Evolutionary conservation across 64 coral and sea anemone genomes (phyloP).

Genomic region (Stylophora pistillata): DNA sequence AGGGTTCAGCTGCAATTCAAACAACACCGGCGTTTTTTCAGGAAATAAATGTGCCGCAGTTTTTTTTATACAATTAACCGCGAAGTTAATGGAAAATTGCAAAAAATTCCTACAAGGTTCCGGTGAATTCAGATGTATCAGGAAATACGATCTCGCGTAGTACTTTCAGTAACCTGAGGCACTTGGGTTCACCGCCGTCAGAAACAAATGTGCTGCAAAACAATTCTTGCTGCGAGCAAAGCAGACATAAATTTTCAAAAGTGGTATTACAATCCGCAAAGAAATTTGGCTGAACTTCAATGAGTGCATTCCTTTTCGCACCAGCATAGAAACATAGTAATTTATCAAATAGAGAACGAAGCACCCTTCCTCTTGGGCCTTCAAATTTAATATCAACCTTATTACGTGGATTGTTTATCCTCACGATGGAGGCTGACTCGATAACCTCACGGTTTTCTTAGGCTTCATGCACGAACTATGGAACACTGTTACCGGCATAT

Average conservation of each 20-base stretch:
- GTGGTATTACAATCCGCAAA: neutral
- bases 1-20: conserved; percentile 42
- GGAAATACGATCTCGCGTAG: conserved; percentile 40
- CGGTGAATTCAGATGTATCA: neutral
- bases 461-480: too few relatives aligned
- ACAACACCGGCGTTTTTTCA: conserved; percentile 51
- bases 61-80: too few relatives aligned
- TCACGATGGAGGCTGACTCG: too few relatives aligned
- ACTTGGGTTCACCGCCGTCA: conserved; percentile 21
- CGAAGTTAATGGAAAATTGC: neutral
- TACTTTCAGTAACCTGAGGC: conserved; percentile 40
- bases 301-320: neutral
- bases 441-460: too few relatives aligned
- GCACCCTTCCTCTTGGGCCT: neutral
- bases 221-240: conserved; percentile 29
- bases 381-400: conserved; percentile 16
- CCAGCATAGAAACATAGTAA: conserved; percentile 38
- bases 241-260: neutral
- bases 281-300: neutral
- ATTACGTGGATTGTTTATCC: conserved; percentile 20
- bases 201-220: conserved; percentile 6
- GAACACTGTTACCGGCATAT: too few relatives aligned
- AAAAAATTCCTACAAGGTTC: neutral
- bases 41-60: too few relatives aligned
- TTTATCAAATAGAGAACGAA: conserved; percentile 3